phyloP scores from a whole-genome alignment of 2,113 vertebrate genomes.

The Pan paniscus region DNA sequence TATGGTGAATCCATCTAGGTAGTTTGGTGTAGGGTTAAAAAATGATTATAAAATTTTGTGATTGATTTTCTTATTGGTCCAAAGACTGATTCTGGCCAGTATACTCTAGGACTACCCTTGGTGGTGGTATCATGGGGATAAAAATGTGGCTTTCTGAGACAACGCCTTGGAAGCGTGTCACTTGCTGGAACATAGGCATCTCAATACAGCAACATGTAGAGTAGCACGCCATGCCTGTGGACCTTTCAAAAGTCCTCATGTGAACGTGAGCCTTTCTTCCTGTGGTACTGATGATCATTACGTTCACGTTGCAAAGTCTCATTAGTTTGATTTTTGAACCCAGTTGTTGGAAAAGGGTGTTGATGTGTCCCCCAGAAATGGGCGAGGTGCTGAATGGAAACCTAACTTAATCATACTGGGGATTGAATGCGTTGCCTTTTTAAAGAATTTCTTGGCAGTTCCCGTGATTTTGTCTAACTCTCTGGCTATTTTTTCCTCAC shows the following conservation, averaged over 20 bases:
- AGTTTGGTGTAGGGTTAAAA: neutral
- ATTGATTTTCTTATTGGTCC: neutral
- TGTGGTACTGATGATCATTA: accelerated
- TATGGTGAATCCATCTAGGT: neutral
- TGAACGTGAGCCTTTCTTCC: neutral
- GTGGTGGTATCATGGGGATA: accelerated
- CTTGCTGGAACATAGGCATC: neutral
- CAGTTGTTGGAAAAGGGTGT: neutral
- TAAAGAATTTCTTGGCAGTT: accelerated
- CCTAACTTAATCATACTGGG: accelerated
- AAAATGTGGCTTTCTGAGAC: neutral
- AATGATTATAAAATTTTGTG: neutral
- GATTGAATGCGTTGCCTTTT: accelerated
- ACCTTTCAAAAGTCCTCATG: accelerated
- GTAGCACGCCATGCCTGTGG: accelerated
- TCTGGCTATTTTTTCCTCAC: neutral
- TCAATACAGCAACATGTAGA: no score
- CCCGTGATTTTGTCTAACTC: neutral
- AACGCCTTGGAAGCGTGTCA: accelerated
- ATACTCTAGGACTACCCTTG: neutral
- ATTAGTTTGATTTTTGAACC: neutral
- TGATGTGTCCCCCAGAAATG: accelerated
- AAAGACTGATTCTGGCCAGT: neutral
- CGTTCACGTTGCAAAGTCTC: neutral
- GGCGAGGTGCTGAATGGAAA: neutral